phyloP scores from a whole-genome alignment of 2,888 invertebrate genomes.

The Cephonodes hylas region DNA sequence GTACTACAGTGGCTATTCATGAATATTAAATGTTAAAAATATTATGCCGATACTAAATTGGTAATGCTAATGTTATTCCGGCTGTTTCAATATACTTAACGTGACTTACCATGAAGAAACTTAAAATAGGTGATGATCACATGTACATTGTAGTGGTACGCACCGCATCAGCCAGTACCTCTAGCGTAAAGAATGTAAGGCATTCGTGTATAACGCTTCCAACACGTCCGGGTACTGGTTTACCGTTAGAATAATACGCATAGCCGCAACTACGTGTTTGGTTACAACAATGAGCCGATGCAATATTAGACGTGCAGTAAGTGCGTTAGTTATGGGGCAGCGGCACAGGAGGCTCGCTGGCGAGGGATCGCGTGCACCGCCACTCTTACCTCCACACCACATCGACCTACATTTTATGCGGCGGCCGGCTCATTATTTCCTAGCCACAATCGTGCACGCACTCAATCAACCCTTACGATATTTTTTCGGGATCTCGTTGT shows the following conservation, averaged over 20 bases:
- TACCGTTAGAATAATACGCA: conserved; percentile 30
- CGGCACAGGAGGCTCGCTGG: conserved; percentile 45
- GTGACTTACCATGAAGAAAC: background rate
- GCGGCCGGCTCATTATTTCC: conserved; percentile 67
- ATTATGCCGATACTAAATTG: background rate
- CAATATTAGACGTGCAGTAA: conserved; percentile 45
- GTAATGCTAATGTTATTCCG: background rate
- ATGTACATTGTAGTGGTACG: conserved; percentile 24
- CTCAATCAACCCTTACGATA: conserved; percentile 47
- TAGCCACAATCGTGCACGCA: conserved; percentile 59
- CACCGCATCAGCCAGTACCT: conserved; percentile 19
- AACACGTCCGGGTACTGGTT: conserved; percentile 23
- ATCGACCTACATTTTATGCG: conserved; percentile 81
- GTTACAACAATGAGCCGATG: conserved; percentile 49
- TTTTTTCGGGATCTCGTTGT: conserved; percentile 30
- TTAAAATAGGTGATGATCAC: background rate
- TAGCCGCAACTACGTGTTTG: conserved; percentile 31
- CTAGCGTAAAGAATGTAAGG: conserved; percentile 32
- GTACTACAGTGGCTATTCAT: background rate
- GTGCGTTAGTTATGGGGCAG: conserved; percentile 40
- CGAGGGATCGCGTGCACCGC: conserved; percentile 62
- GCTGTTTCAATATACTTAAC: background rate
- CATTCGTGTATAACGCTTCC: conserved; percentile 20
- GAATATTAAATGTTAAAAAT: background rate
- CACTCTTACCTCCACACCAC: conserved; percentile 60